Evolutionary conservation across 1,140 invertebrate species (phyloP), one percentile per base, ranked within the genome.

Genomic region (Habropoda laboriosa): DNA sequence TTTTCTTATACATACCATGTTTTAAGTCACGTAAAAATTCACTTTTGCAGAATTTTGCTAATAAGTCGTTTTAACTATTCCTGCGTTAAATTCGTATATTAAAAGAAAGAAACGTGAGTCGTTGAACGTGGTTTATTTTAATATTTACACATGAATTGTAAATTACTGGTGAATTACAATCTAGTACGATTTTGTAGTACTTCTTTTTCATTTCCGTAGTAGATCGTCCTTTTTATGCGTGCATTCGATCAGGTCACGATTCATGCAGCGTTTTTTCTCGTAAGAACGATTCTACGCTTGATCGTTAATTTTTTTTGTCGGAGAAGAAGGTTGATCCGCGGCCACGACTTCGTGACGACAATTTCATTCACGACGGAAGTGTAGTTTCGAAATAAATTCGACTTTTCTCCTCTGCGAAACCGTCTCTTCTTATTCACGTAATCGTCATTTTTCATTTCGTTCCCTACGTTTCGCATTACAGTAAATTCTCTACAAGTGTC

Each of bases 291-390:
- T 57, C 18, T 24, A 32, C 24, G 51, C 4, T 21, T 7, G 68
- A 71, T 57, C 51, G 51, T 42, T 35, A 10, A 57, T 57, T 71
- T 71, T n/a, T 71, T 24, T 71, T 57, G 24, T 21, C 1, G 2
- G 27, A n/a, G 49, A 13, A 30, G 66, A 24, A 21, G 32, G 57
- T 57, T 32, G 68, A 71, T 71, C 24, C 24, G 3, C 45, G 45
- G n/a, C 51, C n/a, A 57, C 16, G 16, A 30, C 27, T 18, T 12
- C 18, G 35, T 57, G 1, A 6, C 1, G 16, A 12, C 32, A 35
- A 70, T 40, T 30, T 27, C 49, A 42, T 55, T 53, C 67, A 27
- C 4, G 24, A 12, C 24, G 5, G 24, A 70, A 70, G 4, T 18
- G 16, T 30, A 38, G 16, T 45, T 12, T 64, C 49, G 16, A 3